Conservation (phyloP, 2,888 invertebrate species). For the Phorcus lineatus region DNA sequence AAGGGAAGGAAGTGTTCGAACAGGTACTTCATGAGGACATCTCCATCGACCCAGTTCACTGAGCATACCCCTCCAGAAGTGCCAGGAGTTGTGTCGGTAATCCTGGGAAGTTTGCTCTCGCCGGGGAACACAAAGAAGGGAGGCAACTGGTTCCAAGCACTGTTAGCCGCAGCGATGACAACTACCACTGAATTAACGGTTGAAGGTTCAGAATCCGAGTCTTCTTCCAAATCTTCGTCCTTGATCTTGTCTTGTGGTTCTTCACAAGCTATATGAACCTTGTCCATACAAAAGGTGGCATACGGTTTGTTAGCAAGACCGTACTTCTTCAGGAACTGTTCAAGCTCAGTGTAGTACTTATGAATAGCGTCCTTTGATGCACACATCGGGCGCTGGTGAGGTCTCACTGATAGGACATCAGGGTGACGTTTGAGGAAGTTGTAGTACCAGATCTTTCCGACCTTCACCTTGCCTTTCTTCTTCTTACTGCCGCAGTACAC, state of each 20-base stretch:
- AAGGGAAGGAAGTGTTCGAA: constrained; percentile 8
- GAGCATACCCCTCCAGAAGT: background rate
- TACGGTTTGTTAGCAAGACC: background rate
- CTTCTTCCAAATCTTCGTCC: background rate
- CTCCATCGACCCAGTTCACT: background rate
- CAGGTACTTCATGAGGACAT: constrained; percentile 4
- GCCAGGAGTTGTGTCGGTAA: background rate
- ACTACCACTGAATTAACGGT: background rate
- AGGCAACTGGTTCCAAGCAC: background rate
- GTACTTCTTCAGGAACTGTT: constrained; percentile 1
- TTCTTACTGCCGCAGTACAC: background rate
- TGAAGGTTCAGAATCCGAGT: background rate
- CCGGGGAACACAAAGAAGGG: constrained; percentile 2
- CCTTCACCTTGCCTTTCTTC: background rate
- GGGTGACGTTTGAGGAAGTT: constrained; percentile 17
- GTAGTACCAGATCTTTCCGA: constrained; percentile 25
- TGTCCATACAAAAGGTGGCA: constrained; percentile 15
- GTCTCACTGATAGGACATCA: constrained; percentile 3
- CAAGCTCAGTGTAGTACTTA: constrained; percentile 12
- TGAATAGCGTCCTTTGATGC: background rate
- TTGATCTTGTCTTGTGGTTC: background rate
- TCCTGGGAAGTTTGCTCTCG: background rate
- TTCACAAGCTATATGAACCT: background rate
- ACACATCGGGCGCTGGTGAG: background rate
- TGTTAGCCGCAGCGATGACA: constrained; percentile 7